A percentile compares a stretch with the other conserved stretches of the same genome.
These are phyloP conservation scores for Halocynthia aurantium DNA, from an alignment of 23 tunicate genomes.

Conservation along the genomic window DNA sequence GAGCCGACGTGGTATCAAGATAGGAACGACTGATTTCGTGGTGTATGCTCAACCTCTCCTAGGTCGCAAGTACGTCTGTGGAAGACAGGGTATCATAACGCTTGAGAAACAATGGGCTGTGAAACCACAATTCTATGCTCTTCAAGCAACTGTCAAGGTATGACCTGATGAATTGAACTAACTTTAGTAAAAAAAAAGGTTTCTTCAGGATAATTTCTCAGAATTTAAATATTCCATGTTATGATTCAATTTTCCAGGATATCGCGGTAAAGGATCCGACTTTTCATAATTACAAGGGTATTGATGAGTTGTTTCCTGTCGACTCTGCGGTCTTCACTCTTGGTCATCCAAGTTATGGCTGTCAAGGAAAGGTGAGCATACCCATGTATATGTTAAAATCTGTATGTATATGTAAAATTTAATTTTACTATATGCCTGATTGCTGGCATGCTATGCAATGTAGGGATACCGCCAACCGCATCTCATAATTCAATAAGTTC, in stretches of 20 bases:
- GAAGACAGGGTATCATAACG: slow-evolving; percentile 56
- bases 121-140: slow-evolving; percentile 35
- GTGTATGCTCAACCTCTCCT: slow-evolving; percentile 72
- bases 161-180: too few species aligned
- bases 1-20: slow-evolving; percentile 69
- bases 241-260: slow-evolving; percentile 27
- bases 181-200: background rate
- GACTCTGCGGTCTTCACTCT: slow-evolving; percentile 61
- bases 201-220: background rate
- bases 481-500: too few species aligned
- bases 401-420: too few species aligned
- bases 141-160: slow-evolving; percentile 70
- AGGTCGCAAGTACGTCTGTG: slow-evolving; percentile 78
- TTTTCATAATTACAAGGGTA: slow-evolving; percentile 35
- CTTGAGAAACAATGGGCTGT: slow-evolving; percentile 87
- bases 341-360: slow-evolving; percentile 64
- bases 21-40: slow-evolving; percentile 65
- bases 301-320: slow-evolving; percentile 56
- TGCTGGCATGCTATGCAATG: too few species aligned
- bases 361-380: slow-evolving; percentile 50
- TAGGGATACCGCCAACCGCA: too few species aligned
- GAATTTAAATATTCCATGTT: background rate
- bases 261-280: slow-evolving; percentile 67
- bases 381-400: too few species aligned
- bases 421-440: too few species aligned